Percentiles rank a stretch among this genome's conserved stretches.
phyloP scores from a whole-genome alignment of 2,797 vertebrate genomes.

The Cyclura pinguis region DNA sequence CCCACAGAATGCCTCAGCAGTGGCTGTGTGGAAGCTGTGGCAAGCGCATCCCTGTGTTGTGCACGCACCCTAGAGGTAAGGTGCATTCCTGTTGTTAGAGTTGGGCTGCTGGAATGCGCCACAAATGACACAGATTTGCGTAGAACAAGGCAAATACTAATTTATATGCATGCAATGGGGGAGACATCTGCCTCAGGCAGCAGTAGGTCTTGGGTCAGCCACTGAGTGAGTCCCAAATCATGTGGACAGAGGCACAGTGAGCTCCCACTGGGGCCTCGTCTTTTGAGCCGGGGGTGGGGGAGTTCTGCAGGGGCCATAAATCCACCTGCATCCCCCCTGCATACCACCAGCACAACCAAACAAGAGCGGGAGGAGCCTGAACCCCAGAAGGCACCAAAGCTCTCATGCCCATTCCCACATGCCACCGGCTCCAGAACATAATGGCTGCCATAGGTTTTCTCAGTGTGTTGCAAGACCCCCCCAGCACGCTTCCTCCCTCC shows the following conservation, averaged over 20 bases:
- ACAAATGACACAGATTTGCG: too few species aligned
- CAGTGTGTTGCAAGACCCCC: slow-evolving; percentile 56
- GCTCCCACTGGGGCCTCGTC: not conserved
- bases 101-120: too few species aligned
- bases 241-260: not conserved
- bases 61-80: not conserved
- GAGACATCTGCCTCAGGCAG: too few species aligned
- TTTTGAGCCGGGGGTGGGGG: not conserved
- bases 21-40: too few species aligned
- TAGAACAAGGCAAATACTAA: too few species aligned
- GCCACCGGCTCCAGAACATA: slow-evolving; percentile 36
- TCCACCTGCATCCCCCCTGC: not conserved
- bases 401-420: slow-evolving; percentile 37
- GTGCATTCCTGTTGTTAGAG: not conserved
- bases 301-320: slow-evolving; percentile 1
- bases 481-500: slow-evolving; percentile 35
- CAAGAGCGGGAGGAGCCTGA: not conserved
- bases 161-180: too few species aligned
- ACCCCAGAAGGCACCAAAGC: slow-evolving; percentile 48
- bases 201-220: not conserved
- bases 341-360: not conserved
- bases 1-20: too few species aligned
- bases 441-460: slow-evolving; percentile 57
- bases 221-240: not conserved
- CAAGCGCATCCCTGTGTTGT: too few species aligned